A percentile compares a stretch with the other conserved stretches of the same genome.
These are phyloP conservation scores for Cristatella mucedo DNA, from an alignment of 2,888 invertebrate genomes.

Conservation along the genomic window DNA sequence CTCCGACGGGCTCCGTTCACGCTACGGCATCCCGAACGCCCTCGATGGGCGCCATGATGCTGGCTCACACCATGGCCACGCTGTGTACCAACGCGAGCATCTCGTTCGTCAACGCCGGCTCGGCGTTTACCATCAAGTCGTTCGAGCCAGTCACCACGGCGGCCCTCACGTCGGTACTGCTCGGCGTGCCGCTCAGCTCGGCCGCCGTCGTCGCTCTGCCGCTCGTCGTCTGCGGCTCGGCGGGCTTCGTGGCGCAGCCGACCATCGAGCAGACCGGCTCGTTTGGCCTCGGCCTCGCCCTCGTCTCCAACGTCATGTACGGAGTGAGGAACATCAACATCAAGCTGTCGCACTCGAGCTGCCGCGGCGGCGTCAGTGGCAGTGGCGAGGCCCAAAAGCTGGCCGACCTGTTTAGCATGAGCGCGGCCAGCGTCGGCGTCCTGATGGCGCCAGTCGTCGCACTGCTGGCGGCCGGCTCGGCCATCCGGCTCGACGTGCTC, in stretches of 20 bases:
- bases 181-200: conserved; percentile 8
- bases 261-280: conserved; percentile 9
- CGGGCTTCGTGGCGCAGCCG: conserved; percentile 8
- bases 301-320: conserved; percentile 15
- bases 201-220: conserved; percentile 4
- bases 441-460: not conserved
- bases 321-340: conserved; percentile 15
- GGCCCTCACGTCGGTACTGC: conserved; percentile 12
- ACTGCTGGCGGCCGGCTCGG: not conserved
- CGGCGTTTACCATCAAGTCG: conserved; percentile 17
- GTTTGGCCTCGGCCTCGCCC: conserved; percentile 14
- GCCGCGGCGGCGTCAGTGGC: not conserved
- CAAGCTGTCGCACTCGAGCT: conserved; percentile 8
- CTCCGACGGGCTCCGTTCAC: too few relatives aligned
- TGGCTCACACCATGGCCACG: conserved; percentile 14
- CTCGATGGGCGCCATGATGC: not conserved
- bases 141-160: conserved; percentile 17
- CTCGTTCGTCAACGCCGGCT: conserved; percentile 15
- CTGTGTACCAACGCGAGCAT: conserved; percentile 16
- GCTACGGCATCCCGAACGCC: not conserved
- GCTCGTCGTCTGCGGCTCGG: conserved; percentile 6
- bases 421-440: not conserved
- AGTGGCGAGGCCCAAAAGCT: not conserved
- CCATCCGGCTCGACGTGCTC: not conserved
- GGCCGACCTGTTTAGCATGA: not conserved